These are phyloP conservation scores for Rhynchonycteris naso DNA, from an alignment of 2,797 vertebrate genomes.

Conservation along the genomic window DNA sequence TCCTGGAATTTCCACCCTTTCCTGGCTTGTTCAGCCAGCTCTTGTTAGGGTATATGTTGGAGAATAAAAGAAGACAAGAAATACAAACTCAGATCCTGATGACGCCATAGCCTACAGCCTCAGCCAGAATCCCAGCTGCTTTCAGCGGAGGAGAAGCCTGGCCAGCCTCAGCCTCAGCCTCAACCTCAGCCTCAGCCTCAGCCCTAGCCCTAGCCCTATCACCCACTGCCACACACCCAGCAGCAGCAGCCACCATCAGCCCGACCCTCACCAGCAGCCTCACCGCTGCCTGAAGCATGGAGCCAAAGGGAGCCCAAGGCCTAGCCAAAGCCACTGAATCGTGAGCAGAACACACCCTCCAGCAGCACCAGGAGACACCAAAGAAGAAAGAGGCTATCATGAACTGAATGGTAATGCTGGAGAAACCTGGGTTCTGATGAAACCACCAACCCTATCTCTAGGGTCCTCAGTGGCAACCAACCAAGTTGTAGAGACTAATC, in stretches of 20 bases:
- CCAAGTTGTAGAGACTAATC: constrained; percentile 88
- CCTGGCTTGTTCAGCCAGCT: neutral
- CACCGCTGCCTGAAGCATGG: constrained; percentile 87
- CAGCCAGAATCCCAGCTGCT: constrained; percentile 81
- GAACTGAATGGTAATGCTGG: constrained; percentile 90
- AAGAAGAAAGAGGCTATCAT: constrained; percentile 94
- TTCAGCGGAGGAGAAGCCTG: constrained; percentile 88
- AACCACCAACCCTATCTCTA: constrained; percentile 86
- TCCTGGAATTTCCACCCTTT: neutral
- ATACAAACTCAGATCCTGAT: constrained; percentile 76
- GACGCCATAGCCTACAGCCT: constrained; percentile 78
- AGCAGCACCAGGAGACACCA: constrained; percentile 93
- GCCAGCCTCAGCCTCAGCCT: constrained; percentile 81
- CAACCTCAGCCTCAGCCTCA: constrained; percentile 80
- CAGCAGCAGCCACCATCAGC: constrained; percentile 84
- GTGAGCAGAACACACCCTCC: constrained; percentile 92
- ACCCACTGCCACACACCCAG: constrained; percentile 87
- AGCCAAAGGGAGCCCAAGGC: constrained; percentile 85
- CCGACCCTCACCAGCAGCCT: constrained; percentile 76
- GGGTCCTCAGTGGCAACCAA: constrained; percentile 91
- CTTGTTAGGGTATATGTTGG: neutral
- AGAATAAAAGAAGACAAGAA: neutral
- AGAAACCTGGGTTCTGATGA: constrained; percentile 88
- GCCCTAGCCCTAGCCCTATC: constrained; percentile 80
- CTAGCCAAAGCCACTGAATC: constrained; percentile 87